These are phyloP conservation scores for Harpegnathos saltator DNA, from an alignment of 1,140 invertebrate species.

Conservation along the genomic window DNA sequence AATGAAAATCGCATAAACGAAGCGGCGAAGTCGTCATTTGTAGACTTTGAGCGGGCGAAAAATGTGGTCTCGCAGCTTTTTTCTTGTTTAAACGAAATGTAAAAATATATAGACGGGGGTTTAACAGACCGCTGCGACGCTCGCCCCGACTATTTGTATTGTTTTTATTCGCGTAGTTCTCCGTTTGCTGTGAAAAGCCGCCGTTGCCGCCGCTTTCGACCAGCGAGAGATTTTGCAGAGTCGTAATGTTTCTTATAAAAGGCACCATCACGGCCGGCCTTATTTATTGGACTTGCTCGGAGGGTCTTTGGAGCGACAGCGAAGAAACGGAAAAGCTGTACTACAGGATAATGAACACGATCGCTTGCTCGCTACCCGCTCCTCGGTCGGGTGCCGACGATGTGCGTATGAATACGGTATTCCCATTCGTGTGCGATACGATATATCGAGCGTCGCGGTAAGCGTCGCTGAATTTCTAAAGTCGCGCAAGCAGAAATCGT, in stretches of 20 bases:
- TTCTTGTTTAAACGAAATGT: too few relatives aligned
- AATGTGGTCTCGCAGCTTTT: too few relatives aligned
- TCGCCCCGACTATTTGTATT: not conserved
- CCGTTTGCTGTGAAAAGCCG: constrained; percentile 34
- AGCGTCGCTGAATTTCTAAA: not conserved
- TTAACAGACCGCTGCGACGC: too few relatives aligned
- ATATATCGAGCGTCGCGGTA: not conserved
- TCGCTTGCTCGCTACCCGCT: not conserved
- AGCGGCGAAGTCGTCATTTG: too few relatives aligned
- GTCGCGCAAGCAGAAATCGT: not conserved
- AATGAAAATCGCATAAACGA: too few relatives aligned
- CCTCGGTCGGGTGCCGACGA: constrained; percentile 1
- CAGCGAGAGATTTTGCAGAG: constrained; percentile 35
- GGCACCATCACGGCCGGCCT: constrained; percentile 66
- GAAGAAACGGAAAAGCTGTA: constrained; percentile 76
- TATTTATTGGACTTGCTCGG: constrained; percentile 76
- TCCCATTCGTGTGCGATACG: not conserved
- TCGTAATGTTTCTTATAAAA: constrained; percentile 68
- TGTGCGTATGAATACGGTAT: constrained; percentile 18
- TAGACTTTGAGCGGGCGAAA: too few relatives aligned
- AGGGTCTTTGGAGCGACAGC: constrained; percentile 78
- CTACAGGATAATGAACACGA: constrained; percentile 64
- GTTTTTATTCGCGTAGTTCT: constrained; percentile 62
- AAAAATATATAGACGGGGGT: too few relatives aligned
- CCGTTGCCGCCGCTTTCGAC: constrained; percentile 36